Conservation (phyloP, 1,140 invertebrate genomes). For the Rhyacophila brunnea region DNA sequence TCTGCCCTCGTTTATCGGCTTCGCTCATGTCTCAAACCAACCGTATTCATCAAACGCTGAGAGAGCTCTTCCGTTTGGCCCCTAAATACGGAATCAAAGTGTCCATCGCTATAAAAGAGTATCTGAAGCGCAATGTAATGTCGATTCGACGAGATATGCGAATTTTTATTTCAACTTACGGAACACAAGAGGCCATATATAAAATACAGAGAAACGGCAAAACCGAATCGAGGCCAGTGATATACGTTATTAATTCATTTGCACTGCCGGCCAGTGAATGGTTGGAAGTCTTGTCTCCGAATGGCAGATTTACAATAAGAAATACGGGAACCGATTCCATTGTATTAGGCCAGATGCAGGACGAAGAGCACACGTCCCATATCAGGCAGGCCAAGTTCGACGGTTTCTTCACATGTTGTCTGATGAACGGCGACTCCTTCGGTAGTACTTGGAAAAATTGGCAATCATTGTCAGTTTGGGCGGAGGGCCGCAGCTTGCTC, state of each 20-base stretch:
- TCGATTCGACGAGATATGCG: constrained; percentile 22
- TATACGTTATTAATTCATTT: constrained; percentile 29
- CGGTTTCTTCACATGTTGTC: constrained; percentile 29
- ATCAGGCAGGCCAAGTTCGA: constrained; percentile 27
- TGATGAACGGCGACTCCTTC: constrained; percentile 26
- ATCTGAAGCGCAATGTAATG: constrained; percentile 28
- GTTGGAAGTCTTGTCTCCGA: constrained; percentile 22
- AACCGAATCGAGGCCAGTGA: constrained; percentile 7
- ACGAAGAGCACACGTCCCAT: constrained; percentile 29
- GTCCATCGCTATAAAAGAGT: constrained; percentile 20
- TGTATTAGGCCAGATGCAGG: constrained; percentile 23
- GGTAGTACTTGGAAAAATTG: constrained; percentile 34
- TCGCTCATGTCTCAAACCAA: constrained; percentile 18
- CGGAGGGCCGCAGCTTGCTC: constrained; percentile 15
- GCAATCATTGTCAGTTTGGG: constrained; percentile 23
- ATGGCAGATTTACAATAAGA: constrained; percentile 26
- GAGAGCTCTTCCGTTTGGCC: constrained; percentile 18
- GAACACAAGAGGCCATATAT: constrained; percentile 22
- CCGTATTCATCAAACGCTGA: constrained; percentile 17
- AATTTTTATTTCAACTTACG: constrained; percentile 22
- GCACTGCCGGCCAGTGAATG: constrained; percentile 20
- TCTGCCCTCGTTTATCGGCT: constrained; percentile 13
- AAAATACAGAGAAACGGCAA: constrained; percentile 14
- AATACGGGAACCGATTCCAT: constrained; percentile 23
- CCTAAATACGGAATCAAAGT: constrained; percentile 27